Evolutionary conservation across 1,140 invertebrate species (phyloP).

Genomic region (Alviniconcha marisindica): DNA sequence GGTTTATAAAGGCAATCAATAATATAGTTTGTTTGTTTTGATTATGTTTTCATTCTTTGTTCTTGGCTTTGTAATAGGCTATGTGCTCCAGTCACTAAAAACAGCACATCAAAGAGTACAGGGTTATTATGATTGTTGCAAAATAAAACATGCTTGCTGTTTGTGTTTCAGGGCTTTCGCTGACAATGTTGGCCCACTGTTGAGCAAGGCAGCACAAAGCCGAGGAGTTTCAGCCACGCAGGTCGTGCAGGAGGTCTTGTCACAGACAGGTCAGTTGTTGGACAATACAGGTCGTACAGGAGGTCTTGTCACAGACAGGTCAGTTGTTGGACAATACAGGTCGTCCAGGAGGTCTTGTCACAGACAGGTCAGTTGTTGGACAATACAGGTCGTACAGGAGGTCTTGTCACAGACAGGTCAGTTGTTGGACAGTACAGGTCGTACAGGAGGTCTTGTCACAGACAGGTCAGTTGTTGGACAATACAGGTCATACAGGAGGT

Average conservation of each 20-base stretch:
- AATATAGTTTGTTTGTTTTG: no score
- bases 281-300: slow-evolving; percentile 68
- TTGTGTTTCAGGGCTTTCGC: slow-evolving; percentile 59
- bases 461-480: slow-evolving; percentile 61
- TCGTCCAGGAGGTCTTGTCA: slow-evolving; percentile 71
- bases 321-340: no score
- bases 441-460: slow-evolving; percentile 72
- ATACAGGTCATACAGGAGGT: no score
- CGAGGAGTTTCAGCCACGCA: slow-evolving; percentile 64
- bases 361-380: slow-evolving; percentile 61
- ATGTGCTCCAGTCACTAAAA: no score
- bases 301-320: slow-evolving; percentile 70
- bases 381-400: slow-evolving; percentile 70
- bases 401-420: slow-evolving; percentile 67
- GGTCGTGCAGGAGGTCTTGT: slow-evolving; percentile 70
- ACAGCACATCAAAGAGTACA: no score
- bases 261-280: slow-evolving; percentile 62
- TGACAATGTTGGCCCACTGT: slow-evolving; percentile 72
- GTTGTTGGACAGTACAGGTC: no score
- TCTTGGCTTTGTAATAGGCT: no score
- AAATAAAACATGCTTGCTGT: background rate
- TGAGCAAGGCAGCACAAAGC: slow-evolving; percentile 51
- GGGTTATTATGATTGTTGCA: no score
- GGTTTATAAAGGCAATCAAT: no score
- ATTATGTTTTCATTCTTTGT: no score